A percentile compares a stretch with the other conserved stretches of the same genome.
Evolutionary conservation across 2,888 invertebrate genomes (phyloP).

Genomic region (Eupithecia centaureata): DNA sequence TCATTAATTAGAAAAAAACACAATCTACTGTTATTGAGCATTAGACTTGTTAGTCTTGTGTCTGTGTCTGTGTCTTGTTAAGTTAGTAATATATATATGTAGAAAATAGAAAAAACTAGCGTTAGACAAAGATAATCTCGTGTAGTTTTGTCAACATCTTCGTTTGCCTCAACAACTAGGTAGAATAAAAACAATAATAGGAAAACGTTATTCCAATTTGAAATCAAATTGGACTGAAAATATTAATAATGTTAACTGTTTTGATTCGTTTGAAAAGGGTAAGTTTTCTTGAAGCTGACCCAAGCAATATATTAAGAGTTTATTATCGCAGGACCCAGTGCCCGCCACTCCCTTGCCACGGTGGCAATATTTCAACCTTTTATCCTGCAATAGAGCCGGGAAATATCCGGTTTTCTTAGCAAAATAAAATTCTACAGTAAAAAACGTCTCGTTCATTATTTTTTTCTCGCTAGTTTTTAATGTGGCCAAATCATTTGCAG

Average conservation of each 20-base stretch:
- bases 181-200: neutral
- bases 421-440: neutral
- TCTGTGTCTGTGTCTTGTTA: too few species aligned
- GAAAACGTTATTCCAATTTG: slow-evolving; percentile 7
- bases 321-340: slow-evolving; percentile 31
- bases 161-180: neutral
- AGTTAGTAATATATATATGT: too few species aligned
- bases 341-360: slow-evolving; percentile 22
- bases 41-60: too few species aligned
- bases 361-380: slow-evolving; percentile 37
- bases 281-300: slow-evolving; percentile 8
- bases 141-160: neutral
- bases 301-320: slow-evolving; percentile 32
- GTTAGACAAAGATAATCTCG: neutral
- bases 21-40: neutral
- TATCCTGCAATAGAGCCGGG: slow-evolving; percentile 20
- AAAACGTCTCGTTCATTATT: neutral
- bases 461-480: too few species aligned
- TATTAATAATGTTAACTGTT: neutral
- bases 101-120: neutral
- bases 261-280: slow-evolving; percentile 10
- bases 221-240: slow-evolving; percentile 5
- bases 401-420: neutral
- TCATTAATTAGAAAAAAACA: too few species aligned
- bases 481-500: neutral